Base-by-base conservation (phyloP, 2,113 vertebrate species). In the Paramormyrops kingsleyae region DNA sequence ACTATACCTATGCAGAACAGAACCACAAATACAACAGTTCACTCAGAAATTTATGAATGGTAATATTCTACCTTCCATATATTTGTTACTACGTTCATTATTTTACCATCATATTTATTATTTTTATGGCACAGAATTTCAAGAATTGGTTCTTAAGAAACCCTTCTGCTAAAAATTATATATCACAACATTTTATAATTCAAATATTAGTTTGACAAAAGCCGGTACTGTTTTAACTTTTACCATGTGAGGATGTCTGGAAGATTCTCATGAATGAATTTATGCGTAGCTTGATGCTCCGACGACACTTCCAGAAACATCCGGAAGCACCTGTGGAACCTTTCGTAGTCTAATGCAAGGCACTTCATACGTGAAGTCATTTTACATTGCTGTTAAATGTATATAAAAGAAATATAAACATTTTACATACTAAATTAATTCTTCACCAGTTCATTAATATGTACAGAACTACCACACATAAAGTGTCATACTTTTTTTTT, bases 271-370 rank as follows among this genome's bases (percentile, higher is more conserved):
- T 92, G 94, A 93, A 97, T 97, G 94, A 97, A 98, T 87, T 96
- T 95, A 0, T 92, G 94, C 96, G 97, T 97, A 90, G 96, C 96
- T 91, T 97, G 95, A 90, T 97, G 97, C 91, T 98, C 97, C 35
- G 97, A 96, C 9, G 97, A 98, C 83, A 96, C 94, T 46, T 97
- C 94, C 95, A 97, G 90, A 92, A 97, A 97, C 1, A 97, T 66
- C 88, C 96, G 94, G 85, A 98, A 98, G 80, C 95, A 93, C 91
- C 94, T 95, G 90, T 94, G 94, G 89, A 97, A 97, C 87, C 95
- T 93, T 77, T 66, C 89, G 88, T 97, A 95, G 53, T 96, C 95
- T 0, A 93, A 88, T 83, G 93, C 89, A 88, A 97, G 95, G 88
- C 93, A 94, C 90, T 89, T 94, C 91, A 97, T 93, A 7, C 95